These are phyloP conservation scores for Neomicropteryx cornuta DNA, from an alignment of 1,140 invertebrate genomes.

Conservation along the genomic window DNA sequence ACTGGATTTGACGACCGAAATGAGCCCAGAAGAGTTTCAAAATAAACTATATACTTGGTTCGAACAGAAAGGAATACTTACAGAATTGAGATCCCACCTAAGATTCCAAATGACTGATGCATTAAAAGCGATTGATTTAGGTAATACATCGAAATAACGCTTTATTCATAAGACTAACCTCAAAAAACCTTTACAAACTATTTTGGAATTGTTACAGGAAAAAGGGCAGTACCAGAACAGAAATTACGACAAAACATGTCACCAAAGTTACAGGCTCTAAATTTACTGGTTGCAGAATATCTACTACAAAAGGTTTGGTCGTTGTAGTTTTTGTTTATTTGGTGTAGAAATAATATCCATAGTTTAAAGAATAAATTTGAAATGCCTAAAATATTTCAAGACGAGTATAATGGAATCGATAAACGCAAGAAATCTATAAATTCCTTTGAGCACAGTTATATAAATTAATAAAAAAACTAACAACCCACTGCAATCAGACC, in stretches of 20 bases:
- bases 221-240: constrained; percentile 5
- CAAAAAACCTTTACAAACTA: no score
- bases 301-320: constrained; percentile 27
- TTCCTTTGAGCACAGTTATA: no score
- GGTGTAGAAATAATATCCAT: no score
- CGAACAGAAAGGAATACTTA: constrained; percentile 41
- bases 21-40: constrained; percentile 42
- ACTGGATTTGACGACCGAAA: no score
- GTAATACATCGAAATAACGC: constrained; percentile 14
- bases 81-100: constrained; percentile 39
- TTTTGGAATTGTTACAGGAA: constrained; percentile 7
- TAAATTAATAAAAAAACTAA: no score
- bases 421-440: no score
- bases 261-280: constrained; percentile 39
- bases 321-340: constrained; percentile 7
- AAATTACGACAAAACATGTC: constrained; percentile 23
- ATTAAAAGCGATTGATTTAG: constrained; percentile 29
- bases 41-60: constrained; percentile 40
- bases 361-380: no score
- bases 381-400: no score
- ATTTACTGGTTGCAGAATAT: constrained; percentile 44
- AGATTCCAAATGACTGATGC: constrained; percentile 41
- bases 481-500: no score
- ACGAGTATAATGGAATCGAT: no score
- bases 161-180: no score